A percentile compares a stretch with the other conserved stretches of the same genome.
Evolutionary conservation across 2,888 invertebrate genomes (phyloP).

Genomic region (Ganaspis brasiliensis): DNA sequence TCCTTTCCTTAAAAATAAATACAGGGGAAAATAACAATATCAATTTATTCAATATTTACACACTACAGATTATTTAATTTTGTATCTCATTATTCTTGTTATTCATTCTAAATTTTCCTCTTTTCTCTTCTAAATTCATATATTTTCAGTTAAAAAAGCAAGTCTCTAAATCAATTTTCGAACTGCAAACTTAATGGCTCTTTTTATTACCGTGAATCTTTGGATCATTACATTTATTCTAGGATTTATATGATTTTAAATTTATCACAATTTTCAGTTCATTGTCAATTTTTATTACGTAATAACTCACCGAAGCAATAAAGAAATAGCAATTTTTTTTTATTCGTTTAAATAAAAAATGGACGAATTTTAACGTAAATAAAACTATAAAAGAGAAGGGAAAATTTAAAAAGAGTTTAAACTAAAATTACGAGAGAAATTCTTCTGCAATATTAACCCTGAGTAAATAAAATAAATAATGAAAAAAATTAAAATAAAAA

Average conservation of each 20-base stretch:
- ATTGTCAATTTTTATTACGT: conserved; percentile 20
- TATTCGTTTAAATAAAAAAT: background rate
- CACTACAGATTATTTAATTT: too few relatives aligned
- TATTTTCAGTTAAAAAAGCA: too few relatives aligned
- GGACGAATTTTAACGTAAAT: background rate
- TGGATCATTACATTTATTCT: background rate
- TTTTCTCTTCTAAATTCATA: too few relatives aligned
- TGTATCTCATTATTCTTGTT: too few relatives aligned
- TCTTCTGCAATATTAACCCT: background rate
- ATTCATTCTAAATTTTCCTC: too few relatives aligned
- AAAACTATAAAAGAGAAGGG: background rate
- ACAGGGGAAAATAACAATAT: too few relatives aligned
- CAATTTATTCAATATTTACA: too few relatives aligned
- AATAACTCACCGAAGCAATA: conserved; percentile 4
- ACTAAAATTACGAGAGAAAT: too few relatives aligned
- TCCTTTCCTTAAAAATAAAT: too few relatives aligned
- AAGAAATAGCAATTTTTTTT: background rate
- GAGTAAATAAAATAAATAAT: background rate
- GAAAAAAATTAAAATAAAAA: background rate
- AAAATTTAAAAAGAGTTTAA: conserved; percentile 4
- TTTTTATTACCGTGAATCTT: background rate
- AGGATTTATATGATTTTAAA: background rate
- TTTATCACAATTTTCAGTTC: background rate
- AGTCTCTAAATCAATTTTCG: background rate
- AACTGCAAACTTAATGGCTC: background rate